phyloP scores from a whole-genome alignment of 2,797 vertebrate species.

The Balearica regulorum region DNA sequence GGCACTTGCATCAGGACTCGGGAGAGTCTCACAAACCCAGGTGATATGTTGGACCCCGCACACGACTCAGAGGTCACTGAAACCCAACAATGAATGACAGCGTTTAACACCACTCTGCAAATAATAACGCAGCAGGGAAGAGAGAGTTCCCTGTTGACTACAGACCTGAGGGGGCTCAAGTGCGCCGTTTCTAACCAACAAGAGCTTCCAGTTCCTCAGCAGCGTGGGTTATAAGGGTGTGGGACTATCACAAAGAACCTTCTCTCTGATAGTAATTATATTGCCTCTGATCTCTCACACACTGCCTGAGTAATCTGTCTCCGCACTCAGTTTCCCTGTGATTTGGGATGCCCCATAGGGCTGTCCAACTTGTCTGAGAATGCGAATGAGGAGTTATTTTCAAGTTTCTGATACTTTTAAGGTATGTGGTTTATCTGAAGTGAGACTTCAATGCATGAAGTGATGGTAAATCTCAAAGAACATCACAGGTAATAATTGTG shows the following conservation, averaged over 20 bases:
- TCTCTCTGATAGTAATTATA: not conserved
- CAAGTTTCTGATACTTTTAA: not conserved
- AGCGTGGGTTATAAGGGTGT: not conserved
- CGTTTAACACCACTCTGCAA: not conserved
- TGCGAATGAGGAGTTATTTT: not conserved
- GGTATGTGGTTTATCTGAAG: not conserved
- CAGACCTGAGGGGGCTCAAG: not conserved
- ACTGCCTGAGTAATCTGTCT: not conserved
- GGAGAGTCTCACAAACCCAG: not conserved
- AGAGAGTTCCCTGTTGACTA: not conserved
- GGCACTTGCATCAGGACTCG: not conserved
- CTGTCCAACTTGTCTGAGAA: not conserved
- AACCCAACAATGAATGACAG: not conserved
- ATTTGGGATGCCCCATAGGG: not conserved
- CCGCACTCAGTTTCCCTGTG: not conserved
- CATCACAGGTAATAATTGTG: not conserved
- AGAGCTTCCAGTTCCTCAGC: not conserved
- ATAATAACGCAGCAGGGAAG: not conserved
- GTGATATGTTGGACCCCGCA: fast-evolving
- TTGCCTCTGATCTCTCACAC: not conserved
- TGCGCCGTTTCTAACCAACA: not conserved
- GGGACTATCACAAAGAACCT: not conserved
- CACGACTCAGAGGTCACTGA: not conserved
- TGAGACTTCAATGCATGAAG: not conserved
- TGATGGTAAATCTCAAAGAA: conserved; percentile 20